Evolutionary conservation across 2,113 vertebrate genomes (phyloP).

Genomic region (Rhinolophus ferrumequinum): DNA sequence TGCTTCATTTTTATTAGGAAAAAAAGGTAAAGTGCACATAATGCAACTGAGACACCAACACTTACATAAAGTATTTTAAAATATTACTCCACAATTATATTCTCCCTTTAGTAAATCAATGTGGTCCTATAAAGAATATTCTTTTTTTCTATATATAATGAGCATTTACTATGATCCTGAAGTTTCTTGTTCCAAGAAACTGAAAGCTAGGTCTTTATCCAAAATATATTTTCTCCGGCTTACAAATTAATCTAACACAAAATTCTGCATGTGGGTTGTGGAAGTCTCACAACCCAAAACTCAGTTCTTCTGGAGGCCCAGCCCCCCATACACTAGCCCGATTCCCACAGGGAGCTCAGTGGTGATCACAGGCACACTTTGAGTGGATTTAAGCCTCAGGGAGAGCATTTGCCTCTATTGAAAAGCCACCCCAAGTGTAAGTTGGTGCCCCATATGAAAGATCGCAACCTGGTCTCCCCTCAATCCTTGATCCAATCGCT

Average conservation of each 20-base stretch:
- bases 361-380: background rate
- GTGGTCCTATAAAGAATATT: background rate
- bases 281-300: background rate
- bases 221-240: background rate
- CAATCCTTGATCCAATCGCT: background rate
- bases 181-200: background rate
- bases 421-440: background rate
- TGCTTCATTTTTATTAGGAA: background rate
- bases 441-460: background rate
- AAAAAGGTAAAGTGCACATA: background rate
- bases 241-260: background rate
- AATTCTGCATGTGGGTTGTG: background rate
- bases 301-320: accelerated
- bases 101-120: background rate
- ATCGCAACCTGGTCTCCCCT: background rate
- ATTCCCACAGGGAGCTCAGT: background rate
- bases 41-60: background rate
- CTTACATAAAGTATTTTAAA: background rate
- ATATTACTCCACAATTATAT: background rate
- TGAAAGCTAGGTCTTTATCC: background rate
- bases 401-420: background rate
- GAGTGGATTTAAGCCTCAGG: background rate
- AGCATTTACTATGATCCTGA: background rate
- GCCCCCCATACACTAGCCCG: background rate
- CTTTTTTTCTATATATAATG: background rate